phyloP scores from a whole-genome alignment of 2,888 invertebrate species.

The Heliconius cydno region DNA sequence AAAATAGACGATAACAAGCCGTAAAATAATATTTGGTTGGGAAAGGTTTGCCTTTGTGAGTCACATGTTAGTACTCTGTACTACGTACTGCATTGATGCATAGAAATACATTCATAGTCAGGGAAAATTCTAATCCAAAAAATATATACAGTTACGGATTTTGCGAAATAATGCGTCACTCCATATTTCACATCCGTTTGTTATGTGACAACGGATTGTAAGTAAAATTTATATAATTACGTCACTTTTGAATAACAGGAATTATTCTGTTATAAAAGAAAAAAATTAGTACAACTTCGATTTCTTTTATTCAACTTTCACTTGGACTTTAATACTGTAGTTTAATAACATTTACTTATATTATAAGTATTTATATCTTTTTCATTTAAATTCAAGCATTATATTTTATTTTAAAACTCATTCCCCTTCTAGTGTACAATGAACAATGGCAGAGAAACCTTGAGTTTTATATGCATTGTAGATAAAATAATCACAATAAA shows the following conservation, averaged over 20 bases:
- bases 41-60: background rate
- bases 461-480: conserved; percentile 3
- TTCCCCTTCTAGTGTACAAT: background rate
- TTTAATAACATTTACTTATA: background rate
- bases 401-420: background rate
- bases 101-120: background rate
- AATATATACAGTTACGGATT: background rate
- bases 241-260: background rate
- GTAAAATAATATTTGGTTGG: background rate
- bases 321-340: background rate
- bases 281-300: background rate
- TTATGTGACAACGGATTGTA: background rate
- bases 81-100: background rate
- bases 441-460: conserved; percentile 15
- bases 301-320: conserved; percentile 4
- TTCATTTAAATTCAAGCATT: background rate
- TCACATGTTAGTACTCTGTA: background rate
- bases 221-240: background rate
- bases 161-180: background rate
- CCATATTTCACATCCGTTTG: background rate
- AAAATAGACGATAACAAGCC: background rate
- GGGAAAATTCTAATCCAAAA: background rate
- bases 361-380: background rate
- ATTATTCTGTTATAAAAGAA: background rate
- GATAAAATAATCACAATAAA: conserved; percentile 12